phyloP scores from a whole-genome alignment of 2,888 invertebrate species.

The Hydrotaea diabolus region DNA sequence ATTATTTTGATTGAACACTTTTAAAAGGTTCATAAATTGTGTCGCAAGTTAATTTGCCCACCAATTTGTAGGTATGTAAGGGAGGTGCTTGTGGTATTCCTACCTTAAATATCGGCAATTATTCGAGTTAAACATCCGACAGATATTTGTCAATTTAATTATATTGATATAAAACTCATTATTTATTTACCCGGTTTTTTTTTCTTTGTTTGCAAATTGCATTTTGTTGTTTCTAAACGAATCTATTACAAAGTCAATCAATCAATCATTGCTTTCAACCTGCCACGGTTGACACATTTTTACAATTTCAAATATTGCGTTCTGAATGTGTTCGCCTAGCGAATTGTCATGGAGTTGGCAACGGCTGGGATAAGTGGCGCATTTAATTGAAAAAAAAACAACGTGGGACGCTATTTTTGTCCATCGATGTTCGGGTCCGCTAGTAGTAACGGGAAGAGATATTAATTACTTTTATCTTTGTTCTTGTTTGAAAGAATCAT shows the following conservation, averaged over 20 bases:
- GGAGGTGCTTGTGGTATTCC: not conserved
- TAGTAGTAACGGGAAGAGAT: no score
- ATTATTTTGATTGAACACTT: no score
- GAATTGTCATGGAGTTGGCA: not conserved
- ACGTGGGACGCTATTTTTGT: no score
- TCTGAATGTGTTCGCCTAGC: not conserved
- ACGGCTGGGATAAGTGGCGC: not conserved
- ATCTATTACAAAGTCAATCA: slow-evolving; percentile 12
- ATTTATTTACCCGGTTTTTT: not conserved
- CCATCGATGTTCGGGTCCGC: no score
- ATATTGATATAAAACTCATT: not conserved
- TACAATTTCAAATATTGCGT: slow-evolving; percentile 18
- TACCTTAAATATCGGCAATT: not conserved
- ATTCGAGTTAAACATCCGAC: not conserved
- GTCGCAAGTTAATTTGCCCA: no score
- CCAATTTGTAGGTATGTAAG: not conserved
- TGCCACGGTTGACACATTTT: slow-evolving; percentile 30
- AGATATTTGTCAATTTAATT: slow-evolving; percentile 23
- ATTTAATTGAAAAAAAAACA: no score
- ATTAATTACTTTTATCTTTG: no score
- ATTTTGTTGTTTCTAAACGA: slow-evolving; percentile 24
- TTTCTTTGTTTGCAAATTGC: not conserved
- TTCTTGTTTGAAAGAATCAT: no score
- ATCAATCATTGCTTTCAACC: slow-evolving; percentile 21
- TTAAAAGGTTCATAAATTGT: no score